These are phyloP conservation scores for Holothuria glaberrima DNA, from an alignment of 35 echinoderm and acorn worm species.

Conservation along the genomic window DNA sequence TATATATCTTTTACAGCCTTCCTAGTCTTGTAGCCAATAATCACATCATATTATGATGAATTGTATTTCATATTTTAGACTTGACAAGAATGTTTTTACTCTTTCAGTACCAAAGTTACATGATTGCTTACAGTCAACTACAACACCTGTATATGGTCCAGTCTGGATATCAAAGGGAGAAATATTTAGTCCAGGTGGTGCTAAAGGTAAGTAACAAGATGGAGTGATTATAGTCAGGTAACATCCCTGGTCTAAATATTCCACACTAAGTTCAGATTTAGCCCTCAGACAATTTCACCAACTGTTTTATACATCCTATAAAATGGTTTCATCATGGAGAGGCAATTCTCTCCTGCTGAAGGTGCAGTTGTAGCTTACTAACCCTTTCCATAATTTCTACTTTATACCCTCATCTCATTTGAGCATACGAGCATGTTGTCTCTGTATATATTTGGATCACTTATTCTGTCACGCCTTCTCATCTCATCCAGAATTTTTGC, in stretches of 20 bases:
- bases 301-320: too few species aligned
- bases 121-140: constrained; percentile 83
- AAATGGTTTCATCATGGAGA: too few species aligned
- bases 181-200: constrained; percentile 83
- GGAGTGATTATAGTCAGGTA: too few species aligned
- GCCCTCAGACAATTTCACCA: too few species aligned
- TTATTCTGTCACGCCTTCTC: too few species aligned
- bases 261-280: too few species aligned
- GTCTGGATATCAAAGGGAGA: constrained; percentile 98
- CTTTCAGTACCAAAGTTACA: constrained; percentile 85
- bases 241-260: too few species aligned
- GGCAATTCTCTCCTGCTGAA: background rate
- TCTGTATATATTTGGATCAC: too few species aligned
- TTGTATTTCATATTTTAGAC: background rate
- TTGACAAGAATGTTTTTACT: constrained; percentile 18
- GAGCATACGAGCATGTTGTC: too few species aligned
- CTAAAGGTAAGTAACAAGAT: constrained; percentile 69
- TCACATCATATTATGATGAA: background rate
- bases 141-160: constrained; percentile 89
- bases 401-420: too few species aligned
- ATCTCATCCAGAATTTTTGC: constrained; percentile 66
- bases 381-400: too few species aligned
- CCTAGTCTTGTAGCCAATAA: background rate
- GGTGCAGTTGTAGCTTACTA: background rate
- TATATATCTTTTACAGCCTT: too few species aligned